Evolutionary conservation across 2,888 invertebrate genomes (phyloP), one percentile per base, ranked within the genome.

Genomic region (Ischnus inquisitorius): DNA sequence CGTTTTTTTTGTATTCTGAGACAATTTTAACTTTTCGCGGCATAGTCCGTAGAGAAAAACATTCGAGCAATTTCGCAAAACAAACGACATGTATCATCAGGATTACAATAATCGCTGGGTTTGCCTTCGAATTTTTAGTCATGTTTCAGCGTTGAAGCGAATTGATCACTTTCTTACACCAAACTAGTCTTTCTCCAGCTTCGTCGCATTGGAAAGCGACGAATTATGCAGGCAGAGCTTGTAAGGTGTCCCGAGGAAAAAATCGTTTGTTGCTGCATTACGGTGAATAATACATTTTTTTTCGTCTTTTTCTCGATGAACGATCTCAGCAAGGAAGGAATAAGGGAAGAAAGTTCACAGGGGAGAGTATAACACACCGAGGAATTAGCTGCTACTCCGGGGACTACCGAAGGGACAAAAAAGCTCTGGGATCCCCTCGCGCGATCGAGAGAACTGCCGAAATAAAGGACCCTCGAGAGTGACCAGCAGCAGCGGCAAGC

Each of bases 381-480:
- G 68, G 80, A 84, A 84, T 84, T 84, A 84, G 80, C 84, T 78
- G 77, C 62, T 80, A 77, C 80, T 80, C 46, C 57, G 39, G 72
- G 51, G 68, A 83, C 79, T 83, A 76, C 79, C 72, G 72, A 25
- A 57, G 77, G 80, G 80, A 84, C 80, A 84, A 84, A 84, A 34
- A 84, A 84, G 77, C 77, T 84, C 77, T 46, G 16, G 65, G 62
- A 80, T 65, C 41, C 60, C 60, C 71, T 25, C 57, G 62, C 67
- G 75, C 67, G 84, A 84, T 80, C 72, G 77, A 74, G 77, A 22
- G 57, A 77, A 76, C 77, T 76, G 74, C 80, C 74, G 77, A 84
- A 84, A 81, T 84, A 84, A 84, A 84, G 77, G 77, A 84, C 64
- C 80, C 80, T 84, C 74, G 68, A 60, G 81, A 81, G 76, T 81